phyloP scores from a whole-genome alignment of 2,888 invertebrate species.

The Prosapia bicincta region DNA sequence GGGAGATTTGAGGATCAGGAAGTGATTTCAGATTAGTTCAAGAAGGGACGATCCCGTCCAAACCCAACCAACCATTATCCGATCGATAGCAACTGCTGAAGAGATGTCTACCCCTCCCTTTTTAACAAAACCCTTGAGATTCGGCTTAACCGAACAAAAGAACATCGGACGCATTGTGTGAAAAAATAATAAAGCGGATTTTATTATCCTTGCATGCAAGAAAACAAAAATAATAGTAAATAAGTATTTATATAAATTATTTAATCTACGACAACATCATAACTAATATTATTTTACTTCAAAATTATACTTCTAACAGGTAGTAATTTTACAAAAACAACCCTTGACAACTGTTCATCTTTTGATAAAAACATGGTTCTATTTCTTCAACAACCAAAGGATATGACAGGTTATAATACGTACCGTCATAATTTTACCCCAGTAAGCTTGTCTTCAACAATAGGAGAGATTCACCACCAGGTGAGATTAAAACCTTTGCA shows the following conservation, averaged over 20 bases:
- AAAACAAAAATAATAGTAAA: too few species aligned
- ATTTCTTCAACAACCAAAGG: neutral
- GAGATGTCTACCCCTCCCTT: constrained; percentile 22
- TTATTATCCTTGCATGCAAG: too few species aligned
- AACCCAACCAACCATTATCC: constrained; percentile 17
- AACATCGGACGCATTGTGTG: neutral
- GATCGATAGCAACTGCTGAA: constrained; percentile 24
- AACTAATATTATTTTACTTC: too few species aligned
- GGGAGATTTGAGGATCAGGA: neutral
- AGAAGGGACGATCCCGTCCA: constrained; percentile 15
- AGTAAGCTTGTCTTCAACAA: neutral
- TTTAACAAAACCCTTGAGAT: neutral
- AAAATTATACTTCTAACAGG: too few species aligned
- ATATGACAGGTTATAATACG: constrained; percentile 27
- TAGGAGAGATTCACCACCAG: neutral
- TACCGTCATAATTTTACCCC: constrained; percentile 23
- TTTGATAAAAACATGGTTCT: neutral
- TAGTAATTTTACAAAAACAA: neutral
- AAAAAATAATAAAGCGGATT: neutral
- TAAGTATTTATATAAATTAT: too few species aligned
- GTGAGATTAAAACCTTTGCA: neutral
- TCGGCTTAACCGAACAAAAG: constrained; percentile 8
- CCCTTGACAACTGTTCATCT: neutral
- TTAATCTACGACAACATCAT: too few species aligned
- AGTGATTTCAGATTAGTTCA: neutral